These are phyloP conservation scores for Brachirus orientalis DNA, from an alignment of 2,113 vertebrate genomes.

Conservation along the genomic window DNA sequence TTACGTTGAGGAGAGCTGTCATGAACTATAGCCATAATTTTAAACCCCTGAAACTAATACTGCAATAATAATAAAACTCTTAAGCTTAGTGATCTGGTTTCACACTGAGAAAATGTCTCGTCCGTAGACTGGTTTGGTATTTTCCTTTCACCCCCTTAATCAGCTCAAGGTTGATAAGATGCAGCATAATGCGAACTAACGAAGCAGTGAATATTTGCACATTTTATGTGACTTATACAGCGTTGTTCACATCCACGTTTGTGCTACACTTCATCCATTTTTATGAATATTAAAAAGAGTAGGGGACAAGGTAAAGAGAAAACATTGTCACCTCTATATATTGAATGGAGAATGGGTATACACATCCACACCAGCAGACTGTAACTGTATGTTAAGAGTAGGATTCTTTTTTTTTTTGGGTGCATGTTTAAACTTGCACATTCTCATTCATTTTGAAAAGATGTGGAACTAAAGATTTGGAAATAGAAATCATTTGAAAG, in stretches of 20 bases:
- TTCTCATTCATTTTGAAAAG: not conserved
- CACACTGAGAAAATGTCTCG: slow-evolving; percentile 9
- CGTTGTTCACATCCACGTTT: slow-evolving; percentile 3
- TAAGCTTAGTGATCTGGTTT: slow-evolving; percentile 1
- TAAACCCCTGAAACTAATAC: slow-evolving; percentile 3
- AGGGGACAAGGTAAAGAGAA: slow-evolving; percentile 32
- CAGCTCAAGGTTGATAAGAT: slow-evolving; percentile 30
- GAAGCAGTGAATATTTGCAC: slow-evolving; percentile 1
- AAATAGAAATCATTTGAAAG: not conserved
- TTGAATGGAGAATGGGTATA: slow-evolving; percentile 27
- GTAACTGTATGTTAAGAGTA: not conserved
- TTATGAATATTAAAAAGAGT: slow-evolving; percentile 15
- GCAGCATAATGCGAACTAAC: not conserved
- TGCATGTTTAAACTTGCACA: not conserved
- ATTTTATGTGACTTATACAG: too few species aligned
- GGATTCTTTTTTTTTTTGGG: not conserved
- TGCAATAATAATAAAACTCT: not conserved
- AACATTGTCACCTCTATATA: slow-evolving; percentile 32
- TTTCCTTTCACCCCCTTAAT: slow-evolving; percentile 35
- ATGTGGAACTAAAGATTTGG: too few species aligned
- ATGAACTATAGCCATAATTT: not conserved
- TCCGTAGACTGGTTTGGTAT: not conserved
- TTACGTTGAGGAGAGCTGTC: slow-evolving; percentile 1
- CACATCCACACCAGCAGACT: slow-evolving; percentile 12
- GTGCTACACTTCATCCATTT: slow-evolving; percentile 23